Evolutionary conservation across 2,113 vertebrate species (phyloP).

Genomic region (Myrmecobius fasciatus): DNA sequence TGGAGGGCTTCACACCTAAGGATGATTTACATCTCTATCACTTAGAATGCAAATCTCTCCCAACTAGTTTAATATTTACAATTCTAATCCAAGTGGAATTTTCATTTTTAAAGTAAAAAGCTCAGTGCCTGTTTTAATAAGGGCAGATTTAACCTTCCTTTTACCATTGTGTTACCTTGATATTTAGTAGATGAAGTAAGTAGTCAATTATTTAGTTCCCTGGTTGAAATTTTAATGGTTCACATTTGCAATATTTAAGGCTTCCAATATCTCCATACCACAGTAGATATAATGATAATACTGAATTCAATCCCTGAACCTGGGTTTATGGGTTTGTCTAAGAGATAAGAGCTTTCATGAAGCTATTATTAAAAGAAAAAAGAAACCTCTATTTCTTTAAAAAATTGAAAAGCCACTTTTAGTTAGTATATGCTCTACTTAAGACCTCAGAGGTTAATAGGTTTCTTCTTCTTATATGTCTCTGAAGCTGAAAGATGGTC

Average conservation of each 20-base stretch:
- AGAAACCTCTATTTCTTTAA: not conserved
- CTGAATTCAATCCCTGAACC: slow-evolving; percentile 9
- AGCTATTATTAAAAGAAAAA: not conserved
- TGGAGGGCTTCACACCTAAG: not conserved
- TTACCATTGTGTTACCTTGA: not conserved
- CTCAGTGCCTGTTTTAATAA: not conserved
- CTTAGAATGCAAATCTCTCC: not conserved
- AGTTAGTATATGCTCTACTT: not conserved
- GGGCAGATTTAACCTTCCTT: not conserved
- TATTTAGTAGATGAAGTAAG: not conserved
- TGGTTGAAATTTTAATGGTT: slow-evolving; percentile 26
- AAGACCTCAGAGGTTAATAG: not conserved
- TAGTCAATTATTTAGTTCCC: slow-evolving; percentile 22
- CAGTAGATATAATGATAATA: not conserved
- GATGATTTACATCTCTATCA: not conserved
- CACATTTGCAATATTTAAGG: slow-evolving; percentile 18
- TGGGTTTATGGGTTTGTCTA: slow-evolving; percentile 14
- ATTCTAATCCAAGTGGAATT: slow-evolving; percentile 6
- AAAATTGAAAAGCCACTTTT: not conserved
- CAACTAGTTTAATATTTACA: not conserved
- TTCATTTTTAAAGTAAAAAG: not conserved
- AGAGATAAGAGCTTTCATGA: slow-evolving; percentile 38
- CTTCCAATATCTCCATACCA: not conserved
- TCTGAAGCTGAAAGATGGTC: not conserved
- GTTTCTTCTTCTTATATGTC: not conserved